A percentile compares a stretch with the other conserved stretches of the same genome.
Evolutionary conservation across 2,113 vertebrate genomes (phyloP).

Genomic region (Hyaena hyaena): DNA sequence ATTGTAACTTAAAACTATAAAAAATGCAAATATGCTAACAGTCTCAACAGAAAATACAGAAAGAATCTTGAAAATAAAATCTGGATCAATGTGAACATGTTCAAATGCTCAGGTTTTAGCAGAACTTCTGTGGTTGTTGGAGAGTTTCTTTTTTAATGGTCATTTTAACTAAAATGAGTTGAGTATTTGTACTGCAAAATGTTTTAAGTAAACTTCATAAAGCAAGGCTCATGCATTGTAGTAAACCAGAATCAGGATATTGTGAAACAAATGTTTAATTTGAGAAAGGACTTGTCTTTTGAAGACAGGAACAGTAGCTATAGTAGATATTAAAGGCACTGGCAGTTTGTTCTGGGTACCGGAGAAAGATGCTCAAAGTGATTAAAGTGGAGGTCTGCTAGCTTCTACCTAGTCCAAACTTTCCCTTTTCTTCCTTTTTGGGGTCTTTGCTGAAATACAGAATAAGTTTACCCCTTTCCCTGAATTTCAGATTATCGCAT

Average conservation of each 20-base stretch:
- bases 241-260: conserved; percentile 25
- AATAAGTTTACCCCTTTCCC: not conserved
- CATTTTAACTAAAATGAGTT: not conserved
- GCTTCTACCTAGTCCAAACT: not conserved
- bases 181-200: conserved; percentile 32
- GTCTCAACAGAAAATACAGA: not conserved
- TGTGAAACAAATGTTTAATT: conserved; percentile 34
- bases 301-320: conserved; percentile 10
- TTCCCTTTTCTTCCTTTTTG: conserved; percentile 25
- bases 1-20: conserved; percentile 49
- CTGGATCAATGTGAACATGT: not conserved
- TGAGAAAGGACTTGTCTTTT: conserved; percentile 41
- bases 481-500: not conserved
- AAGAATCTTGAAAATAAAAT: conserved; percentile 22
- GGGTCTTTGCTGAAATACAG: conserved; percentile 8
- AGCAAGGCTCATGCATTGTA: conserved; percentile 19
- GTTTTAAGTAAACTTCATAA: conserved; percentile 44
- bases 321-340: not conserved
- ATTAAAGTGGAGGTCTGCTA: not conserved
- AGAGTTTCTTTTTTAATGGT: conserved; percentile 6
- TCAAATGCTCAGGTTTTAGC: conserved; percentile 39
- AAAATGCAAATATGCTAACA: conserved; percentile 29
- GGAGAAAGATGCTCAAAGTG: conserved; percentile 45
- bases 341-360: conserved; percentile 2
- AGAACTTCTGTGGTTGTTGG: not conserved